A percentile compares a stretch with the other conserved stretches of the same genome.
Conservation (phyloP, 2,888 invertebrate genomes). For the Philhelius pedissequus region DNA sequence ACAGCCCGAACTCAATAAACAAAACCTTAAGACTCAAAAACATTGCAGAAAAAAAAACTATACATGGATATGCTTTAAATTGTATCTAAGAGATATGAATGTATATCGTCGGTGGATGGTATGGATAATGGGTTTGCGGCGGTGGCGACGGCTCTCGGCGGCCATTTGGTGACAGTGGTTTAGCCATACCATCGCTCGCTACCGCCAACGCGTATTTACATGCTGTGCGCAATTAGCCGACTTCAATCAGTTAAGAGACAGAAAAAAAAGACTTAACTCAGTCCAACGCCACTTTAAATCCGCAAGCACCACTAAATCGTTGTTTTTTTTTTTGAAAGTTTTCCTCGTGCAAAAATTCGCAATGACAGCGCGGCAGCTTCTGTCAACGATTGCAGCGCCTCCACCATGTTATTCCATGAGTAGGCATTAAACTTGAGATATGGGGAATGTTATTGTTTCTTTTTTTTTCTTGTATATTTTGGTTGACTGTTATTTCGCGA, state of each 20-base stretch:
- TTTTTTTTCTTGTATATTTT: background rate
- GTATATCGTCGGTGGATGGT: slow-evolving; percentile 5
- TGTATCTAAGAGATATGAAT: slow-evolving; percentile 60
- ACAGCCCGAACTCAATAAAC: slow-evolving; percentile 49
- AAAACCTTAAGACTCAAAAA: slow-evolving; percentile 54
- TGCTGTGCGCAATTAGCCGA: slow-evolving; percentile 52
- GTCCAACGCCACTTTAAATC: background rate
- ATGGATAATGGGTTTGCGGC: background rate
- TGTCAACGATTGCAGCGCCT: slow-evolving; percentile 30
- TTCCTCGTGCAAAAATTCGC: slow-evolving; percentile 7
- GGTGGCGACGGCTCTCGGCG: background rate
- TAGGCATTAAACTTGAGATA: slow-evolving; percentile 42
- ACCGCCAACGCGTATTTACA: slow-evolving; percentile 64
- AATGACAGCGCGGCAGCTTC: slow-evolving; percentile 36
- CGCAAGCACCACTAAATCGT: slow-evolving; percentile 3
- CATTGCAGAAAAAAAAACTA: slow-evolving; percentile 6
- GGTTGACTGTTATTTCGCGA: slow-evolving; percentile 24
- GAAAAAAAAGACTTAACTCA: background rate
- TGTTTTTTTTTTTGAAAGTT: background rate
- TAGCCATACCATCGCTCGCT: background rate
- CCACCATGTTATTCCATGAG: slow-evolving; percentile 24
- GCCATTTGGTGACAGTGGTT: slow-evolving; percentile 18
- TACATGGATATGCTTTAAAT: slow-evolving; percentile 62
- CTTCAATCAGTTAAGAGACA: slow-evolving; percentile 51
- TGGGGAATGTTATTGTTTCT: slow-evolving; percentile 25